These are phyloP conservation scores for Sylvia atricapilla DNA, from an alignment of 2,113 vertebrate species.

Conservation along the genomic window DNA sequence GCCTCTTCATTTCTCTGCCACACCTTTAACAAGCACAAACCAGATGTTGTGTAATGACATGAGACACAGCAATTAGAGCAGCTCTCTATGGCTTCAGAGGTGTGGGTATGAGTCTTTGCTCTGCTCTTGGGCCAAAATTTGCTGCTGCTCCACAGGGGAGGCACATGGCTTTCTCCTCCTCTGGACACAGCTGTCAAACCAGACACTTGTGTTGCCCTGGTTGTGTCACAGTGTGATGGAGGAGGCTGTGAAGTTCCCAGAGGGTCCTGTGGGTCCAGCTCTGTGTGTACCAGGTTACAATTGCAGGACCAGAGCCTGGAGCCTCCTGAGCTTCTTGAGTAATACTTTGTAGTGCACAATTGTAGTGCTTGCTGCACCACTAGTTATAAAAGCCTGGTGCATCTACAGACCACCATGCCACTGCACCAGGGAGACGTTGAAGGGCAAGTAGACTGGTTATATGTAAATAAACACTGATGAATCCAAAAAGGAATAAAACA, in stretches of 20 bases:
- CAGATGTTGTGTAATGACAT: not conserved
- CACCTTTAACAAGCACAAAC: not conserved
- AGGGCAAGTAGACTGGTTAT: not conserved
- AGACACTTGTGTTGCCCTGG: accelerated
- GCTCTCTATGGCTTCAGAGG: not conserved
- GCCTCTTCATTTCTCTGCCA: not conserved
- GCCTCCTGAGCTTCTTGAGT: not conserved
- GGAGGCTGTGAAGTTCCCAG: not conserved
- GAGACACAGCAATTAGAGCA: not conserved
- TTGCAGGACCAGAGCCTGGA: not conserved
- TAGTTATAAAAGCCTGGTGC: not conserved
- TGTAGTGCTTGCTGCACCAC: not conserved
- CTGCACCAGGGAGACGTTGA: not conserved
- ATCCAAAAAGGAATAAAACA: not conserved
- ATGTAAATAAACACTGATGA: not conserved
- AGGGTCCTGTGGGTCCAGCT: not conserved
- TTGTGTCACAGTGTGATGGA: accelerated
- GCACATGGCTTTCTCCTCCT: not conserved
- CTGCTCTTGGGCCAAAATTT: not conserved
- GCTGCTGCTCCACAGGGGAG: not conserved
- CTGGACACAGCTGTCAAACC: not conserved
- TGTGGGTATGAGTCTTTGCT: not conserved
- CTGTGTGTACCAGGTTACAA: too few species aligned
- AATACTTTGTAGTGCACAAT: not conserved
- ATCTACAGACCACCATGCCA: not conserved